Evolutionary conservation across 2,888 invertebrate genomes (phyloP).

Genomic region (Eupithecia subumbrata): DNA sequence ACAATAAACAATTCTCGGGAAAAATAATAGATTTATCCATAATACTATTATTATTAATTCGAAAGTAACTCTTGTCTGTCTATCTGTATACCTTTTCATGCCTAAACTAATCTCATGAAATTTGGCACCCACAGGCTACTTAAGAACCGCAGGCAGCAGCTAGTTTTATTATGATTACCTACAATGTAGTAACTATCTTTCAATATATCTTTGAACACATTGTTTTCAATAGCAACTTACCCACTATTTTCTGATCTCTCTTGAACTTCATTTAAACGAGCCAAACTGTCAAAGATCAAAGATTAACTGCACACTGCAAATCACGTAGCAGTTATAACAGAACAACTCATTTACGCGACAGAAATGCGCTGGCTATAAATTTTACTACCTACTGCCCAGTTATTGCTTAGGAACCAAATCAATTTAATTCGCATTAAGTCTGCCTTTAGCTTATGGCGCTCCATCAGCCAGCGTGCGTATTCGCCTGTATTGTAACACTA

Average conservation of each 20-base stretch:
- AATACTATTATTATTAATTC: no score
- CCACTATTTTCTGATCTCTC: neutral
- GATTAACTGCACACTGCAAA: neutral
- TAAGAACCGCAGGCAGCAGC: no score
- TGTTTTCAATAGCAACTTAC: neutral
- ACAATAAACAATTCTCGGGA: neutral
- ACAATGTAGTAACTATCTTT: neutral
- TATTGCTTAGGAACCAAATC: neutral
- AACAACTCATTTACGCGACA: neutral
- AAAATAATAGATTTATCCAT: neutral
- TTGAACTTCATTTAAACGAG: neutral
- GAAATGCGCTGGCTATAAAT: neutral
- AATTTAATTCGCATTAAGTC: neutral
- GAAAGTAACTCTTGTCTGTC: no score
- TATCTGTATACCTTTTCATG: no score
- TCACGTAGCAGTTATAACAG: slow-evolving; percentile 1
- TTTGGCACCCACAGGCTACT: no score
- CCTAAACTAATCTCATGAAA: no score
- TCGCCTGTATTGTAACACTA: neutral
- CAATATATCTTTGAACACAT: neutral
- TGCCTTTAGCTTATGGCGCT: neutral
- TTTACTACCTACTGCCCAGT: neutral
- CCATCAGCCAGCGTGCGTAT: neutral
- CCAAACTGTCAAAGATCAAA: neutral
- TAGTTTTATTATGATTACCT: neutral